Conservation (phyloP, 2,797 vertebrate species). For the Hoplostethus atlanticus region DNA sequence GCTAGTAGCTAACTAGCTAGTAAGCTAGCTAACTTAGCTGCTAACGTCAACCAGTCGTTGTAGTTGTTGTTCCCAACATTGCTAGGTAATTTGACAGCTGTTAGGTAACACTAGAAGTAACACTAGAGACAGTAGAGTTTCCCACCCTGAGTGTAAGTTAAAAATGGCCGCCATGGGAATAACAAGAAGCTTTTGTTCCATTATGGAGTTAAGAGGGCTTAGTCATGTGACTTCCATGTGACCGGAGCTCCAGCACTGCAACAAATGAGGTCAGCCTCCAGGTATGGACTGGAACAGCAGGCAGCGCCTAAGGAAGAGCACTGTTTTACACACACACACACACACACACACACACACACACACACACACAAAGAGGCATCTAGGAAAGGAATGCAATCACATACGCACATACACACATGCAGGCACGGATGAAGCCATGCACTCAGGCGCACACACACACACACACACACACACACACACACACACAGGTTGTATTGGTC, state of each 20-base stretch:
- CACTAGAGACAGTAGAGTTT: too few species aligned
- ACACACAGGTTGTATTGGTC: not conserved
- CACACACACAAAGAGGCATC: conserved; percentile 1
- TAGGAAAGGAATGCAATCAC: conserved; percentile 16
- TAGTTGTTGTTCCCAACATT: too few species aligned
- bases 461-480: not conserved
- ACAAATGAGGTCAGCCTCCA: conserved; percentile 79
- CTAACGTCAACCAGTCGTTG: too few species aligned
- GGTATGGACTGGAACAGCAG: conserved; percentile 72
- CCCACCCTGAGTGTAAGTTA: not conserved
- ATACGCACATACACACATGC: conserved; percentile 1
- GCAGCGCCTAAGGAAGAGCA: conserved; percentile 59
- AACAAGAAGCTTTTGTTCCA: conserved; percentile 57
- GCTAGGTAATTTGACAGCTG: too few species aligned
- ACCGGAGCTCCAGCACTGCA: conserved; percentile 62
- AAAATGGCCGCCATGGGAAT: conserved; percentile 33
- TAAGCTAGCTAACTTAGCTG: too few species aligned
- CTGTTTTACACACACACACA: conserved; percentile 15
- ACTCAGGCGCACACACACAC: not conserved
- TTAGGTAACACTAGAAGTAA: too few species aligned
- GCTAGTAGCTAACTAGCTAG: too few species aligned
- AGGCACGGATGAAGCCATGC: not conserved
- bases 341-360: conserved; percentile 8
- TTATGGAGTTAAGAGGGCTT: conserved; percentile 44
- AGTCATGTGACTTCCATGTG: conserved; percentile 74